phyloP scores from a whole-genome alignment of 2,113 vertebrate species.

The Actenoides hombroni region DNA sequence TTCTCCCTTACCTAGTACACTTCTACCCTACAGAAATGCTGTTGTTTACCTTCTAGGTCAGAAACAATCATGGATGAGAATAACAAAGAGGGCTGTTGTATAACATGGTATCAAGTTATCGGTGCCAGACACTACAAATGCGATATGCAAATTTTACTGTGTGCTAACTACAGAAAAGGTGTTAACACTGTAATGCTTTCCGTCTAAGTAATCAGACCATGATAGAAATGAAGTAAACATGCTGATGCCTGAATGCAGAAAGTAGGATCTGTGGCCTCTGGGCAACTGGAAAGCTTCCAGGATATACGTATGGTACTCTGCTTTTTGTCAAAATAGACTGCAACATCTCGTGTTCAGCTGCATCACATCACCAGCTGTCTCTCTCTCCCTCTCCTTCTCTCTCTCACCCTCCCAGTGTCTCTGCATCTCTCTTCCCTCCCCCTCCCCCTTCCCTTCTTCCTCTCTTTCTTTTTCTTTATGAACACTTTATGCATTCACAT shows the following conservation, averaged over 20 bases:
- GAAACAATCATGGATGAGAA: not conserved
- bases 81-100: not conserved
- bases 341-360: not conserved
- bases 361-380: not conserved
- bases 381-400: not conserved
- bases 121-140: not conserved
- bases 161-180: not conserved
- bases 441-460: not conserved
- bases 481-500: not conserved
- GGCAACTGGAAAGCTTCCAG: not conserved
- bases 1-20: not conserved
- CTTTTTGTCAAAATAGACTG: not conserved
- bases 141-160: not conserved
- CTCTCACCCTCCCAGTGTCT: fast-evolving
- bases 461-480: not conserved
- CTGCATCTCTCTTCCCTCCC: not conserved
- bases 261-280: not conserved
- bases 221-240: not conserved
- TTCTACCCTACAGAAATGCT: not conserved
- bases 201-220: not conserved
- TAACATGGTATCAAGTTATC: not conserved
- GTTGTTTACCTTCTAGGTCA: not conserved
- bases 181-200: not conserved
- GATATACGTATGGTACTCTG: not conserved
- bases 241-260: not conserved